Percentiles rank a stretch among this genome's conserved stretches.
These are phyloP conservation scores for Theocolax elegans DNA, from an alignment of 1,140 invertebrate genomes.

Conservation along the genomic window DNA sequence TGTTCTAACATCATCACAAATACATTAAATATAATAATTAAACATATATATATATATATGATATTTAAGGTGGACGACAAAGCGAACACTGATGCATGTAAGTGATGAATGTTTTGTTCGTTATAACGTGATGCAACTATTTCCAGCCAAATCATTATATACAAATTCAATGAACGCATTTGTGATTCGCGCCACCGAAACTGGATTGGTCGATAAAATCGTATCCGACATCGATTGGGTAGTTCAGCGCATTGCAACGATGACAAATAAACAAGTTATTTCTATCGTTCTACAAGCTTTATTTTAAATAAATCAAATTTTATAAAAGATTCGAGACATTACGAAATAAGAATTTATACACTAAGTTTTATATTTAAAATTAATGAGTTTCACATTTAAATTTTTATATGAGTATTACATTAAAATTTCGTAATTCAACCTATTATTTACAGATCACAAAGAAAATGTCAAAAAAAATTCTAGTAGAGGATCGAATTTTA, in stretches of 20 bases:
- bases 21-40: too few relatives aligned
- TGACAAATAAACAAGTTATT: constrained; percentile 65
- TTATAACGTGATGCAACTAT: constrained; percentile 73
- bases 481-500: constrained; percentile 74
- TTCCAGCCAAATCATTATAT: constrained; percentile 73
- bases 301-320: too few relatives aligned
- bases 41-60: too few relatives aligned
- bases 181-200: constrained; percentile 71
- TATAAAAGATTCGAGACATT: too few relatives aligned
- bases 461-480: constrained; percentile 44
- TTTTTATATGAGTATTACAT: too few relatives aligned
- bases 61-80: constrained; percentile 59
- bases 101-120: constrained; percentile 77
- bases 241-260: constrained; percentile 70
- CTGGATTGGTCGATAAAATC: constrained; percentile 75
- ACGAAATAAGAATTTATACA: too few relatives aligned
- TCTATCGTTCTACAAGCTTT: constrained; percentile 22
- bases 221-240: constrained; percentile 76
- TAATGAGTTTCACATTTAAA: too few relatives aligned
- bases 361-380: too few relatives aligned
- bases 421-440: too few relatives aligned
- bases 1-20: too few relatives aligned
- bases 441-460: constrained; percentile 41
- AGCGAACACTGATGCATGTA: constrained; percentile 74
- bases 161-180: constrained; percentile 70